Conservation (phyloP, 2,113 vertebrate species). For the Zingel zingel region DNA sequence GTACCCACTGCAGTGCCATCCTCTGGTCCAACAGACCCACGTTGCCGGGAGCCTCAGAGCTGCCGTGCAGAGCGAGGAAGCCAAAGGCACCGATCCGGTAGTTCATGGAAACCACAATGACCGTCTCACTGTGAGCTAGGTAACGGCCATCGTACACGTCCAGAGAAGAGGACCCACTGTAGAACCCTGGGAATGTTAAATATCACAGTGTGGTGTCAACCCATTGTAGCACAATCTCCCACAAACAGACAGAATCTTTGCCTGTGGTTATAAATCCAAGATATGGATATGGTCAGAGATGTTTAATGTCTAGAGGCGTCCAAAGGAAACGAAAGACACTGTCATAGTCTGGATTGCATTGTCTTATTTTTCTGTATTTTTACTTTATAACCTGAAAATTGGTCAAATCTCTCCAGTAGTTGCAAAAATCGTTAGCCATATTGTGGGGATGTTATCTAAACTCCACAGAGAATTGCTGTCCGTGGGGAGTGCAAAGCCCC, state of each 20-base stretch:
- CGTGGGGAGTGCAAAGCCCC: too few relatives aligned
- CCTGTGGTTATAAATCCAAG: background rate
- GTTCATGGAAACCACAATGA: constrained; percentile 93
- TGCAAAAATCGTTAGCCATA: too few relatives aligned
- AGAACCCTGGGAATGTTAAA: constrained; percentile 84
- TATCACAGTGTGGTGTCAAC: background rate
- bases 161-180: constrained; percentile 91
- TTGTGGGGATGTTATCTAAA: too few relatives aligned
- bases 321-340: background rate
- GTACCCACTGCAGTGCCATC: constrained; percentile 91
- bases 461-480: too few relatives aligned
- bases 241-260: background rate
- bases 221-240: background rate
- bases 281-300: background rate
- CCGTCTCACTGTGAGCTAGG: constrained; percentile 87
- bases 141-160: constrained; percentile 94
- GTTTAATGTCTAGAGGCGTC: background rate
- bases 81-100: constrained; percentile 92
- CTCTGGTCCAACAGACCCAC: constrained; percentile 92
- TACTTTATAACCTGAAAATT: too few relatives aligned
- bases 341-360: background rate
- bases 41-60: constrained; percentile 92
- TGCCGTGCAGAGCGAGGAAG: constrained; percentile 90
- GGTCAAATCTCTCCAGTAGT: too few relatives aligned
- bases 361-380: background rate